Conservation (phyloP, 2,113 vertebrate species). For the Tauraco erythrolophus region DNA sequence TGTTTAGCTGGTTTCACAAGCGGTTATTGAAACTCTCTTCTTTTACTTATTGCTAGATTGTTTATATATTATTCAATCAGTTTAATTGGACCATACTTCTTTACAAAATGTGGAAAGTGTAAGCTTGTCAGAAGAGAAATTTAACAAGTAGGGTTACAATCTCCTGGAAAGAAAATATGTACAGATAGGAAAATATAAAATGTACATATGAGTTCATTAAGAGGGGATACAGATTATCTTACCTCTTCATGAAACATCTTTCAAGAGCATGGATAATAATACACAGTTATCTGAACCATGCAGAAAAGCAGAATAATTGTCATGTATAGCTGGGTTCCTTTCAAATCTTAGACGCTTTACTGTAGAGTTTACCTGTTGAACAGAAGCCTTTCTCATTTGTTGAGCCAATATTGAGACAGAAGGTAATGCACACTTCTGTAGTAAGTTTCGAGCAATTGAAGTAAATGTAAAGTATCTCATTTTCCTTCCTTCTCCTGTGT, state of each 20-base stretch:
- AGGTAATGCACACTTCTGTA: not conserved
- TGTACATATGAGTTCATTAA: not conserved
- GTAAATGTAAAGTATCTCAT: not conserved
- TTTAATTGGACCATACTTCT: not conserved
- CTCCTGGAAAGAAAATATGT: not conserved
- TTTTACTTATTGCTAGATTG: slow-evolving; percentile 31
- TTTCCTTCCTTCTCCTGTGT: not conserved
- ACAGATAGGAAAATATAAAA: not conserved
- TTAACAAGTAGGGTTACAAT: not conserved
- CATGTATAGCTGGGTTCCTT: not conserved
- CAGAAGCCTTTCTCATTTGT: not conserved
- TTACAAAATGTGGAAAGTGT: not conserved
- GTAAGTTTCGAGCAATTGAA: not conserved
- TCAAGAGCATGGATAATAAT: not conserved
- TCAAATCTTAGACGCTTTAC: not conserved
- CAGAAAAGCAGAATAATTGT: not conserved
- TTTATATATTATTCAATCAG: slow-evolving; percentile 19
- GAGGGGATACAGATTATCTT: not conserved
- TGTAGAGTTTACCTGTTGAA: not conserved
- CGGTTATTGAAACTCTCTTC: slow-evolving; percentile 1
- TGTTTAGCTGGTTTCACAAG: slow-evolving; percentile 37
- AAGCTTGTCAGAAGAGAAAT: not conserved
- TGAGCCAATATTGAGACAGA: not conserved
- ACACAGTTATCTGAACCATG: not conserved
- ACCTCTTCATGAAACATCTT: not conserved